A percentile compares a stretch with the other conserved stretches of the same genome.
These are phyloP conservation scores for Cydia fagiglandana DNA, from an alignment of 1,140 invertebrate genomes.

Conservation along the genomic window DNA sequence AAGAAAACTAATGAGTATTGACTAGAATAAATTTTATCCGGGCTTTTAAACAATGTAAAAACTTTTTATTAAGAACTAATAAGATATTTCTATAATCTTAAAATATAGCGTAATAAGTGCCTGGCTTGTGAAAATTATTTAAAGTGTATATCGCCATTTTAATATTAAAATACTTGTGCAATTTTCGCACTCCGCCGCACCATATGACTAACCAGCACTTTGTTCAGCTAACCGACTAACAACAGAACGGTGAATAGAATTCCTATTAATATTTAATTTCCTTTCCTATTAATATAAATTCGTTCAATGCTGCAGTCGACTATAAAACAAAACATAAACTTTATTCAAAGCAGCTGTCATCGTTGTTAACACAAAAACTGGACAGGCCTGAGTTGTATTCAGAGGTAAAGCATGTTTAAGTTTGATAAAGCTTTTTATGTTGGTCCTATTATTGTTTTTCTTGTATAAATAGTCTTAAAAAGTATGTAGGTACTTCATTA, in stretches of 20 bases:
- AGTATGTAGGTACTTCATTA: no score
- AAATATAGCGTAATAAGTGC: no score
- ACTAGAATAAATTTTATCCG: neutral
- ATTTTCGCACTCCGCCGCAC: constrained; percentile 10
- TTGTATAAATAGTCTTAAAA: no score
- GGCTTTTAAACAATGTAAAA: no score
- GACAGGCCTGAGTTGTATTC: neutral
- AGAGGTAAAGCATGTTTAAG: constrained; percentile 6
- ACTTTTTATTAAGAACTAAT: neutral
- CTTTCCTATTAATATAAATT: constrained; percentile 54
- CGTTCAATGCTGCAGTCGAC: constrained; percentile 7
- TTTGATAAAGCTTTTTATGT: neutral
- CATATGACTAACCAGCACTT: constrained; percentile 72
- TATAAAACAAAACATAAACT: constrained; percentile 27
- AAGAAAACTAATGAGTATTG: no score
- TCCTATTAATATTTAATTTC: constrained; percentile 55
- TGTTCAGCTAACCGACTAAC: constrained; percentile 70
- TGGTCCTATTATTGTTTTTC: neutral
- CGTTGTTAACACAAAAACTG: constrained; percentile 26
- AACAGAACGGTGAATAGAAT: constrained; percentile 56
- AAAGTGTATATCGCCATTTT: neutral
- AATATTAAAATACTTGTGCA: neutral
- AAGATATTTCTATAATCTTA: no score
- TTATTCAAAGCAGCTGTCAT: constrained; percentile 28
- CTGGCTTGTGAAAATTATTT: neutral